These are phyloP conservation scores for Dermolepida albohirtum DNA, from an alignment of 2,888 invertebrate species.

Conservation along the genomic window DNA sequence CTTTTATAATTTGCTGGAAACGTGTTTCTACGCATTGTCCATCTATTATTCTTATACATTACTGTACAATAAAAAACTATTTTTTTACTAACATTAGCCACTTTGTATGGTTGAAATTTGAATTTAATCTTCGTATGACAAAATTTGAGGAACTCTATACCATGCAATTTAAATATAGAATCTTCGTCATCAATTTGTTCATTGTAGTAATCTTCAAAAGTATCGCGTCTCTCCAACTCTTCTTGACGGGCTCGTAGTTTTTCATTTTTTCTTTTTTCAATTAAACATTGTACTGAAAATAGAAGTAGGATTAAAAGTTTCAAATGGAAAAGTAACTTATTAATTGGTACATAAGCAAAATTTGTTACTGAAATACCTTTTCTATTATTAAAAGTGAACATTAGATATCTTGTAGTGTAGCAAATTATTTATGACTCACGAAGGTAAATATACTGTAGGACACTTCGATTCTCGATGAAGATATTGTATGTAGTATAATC, in stretches of 20 bases:
- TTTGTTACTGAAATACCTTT: no score
- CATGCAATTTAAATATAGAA: constrained; percentile 46
- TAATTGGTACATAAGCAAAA: no score
- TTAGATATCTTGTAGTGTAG: no score
- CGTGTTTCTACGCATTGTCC: constrained; percentile 51
- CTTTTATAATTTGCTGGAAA: constrained; percentile 49
- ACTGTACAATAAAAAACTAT: constrained; percentile 50
- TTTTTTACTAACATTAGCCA: constrained; percentile 47
- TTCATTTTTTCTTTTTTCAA: neutral
- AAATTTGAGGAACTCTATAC: constrained; percentile 49
- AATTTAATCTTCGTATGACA: constrained; percentile 52
- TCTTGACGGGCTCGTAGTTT: constrained; percentile 18
- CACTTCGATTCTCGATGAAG: no score
- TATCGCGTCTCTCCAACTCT: constrained; percentile 8
- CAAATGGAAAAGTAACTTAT: no score
- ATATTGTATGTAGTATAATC: no score
- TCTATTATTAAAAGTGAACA: no score
- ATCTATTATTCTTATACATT: constrained; percentile 48
- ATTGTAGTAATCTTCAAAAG: constrained; percentile 35
- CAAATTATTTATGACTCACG: no score
- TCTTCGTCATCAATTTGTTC: constrained; percentile 1
- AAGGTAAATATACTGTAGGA: no score
- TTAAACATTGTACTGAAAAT: constrained; percentile 1
- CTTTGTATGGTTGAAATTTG: constrained; percentile 48
- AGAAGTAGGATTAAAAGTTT: no score